Conservation (phyloP, 2,888 invertebrate species). For the Pseudoips prasinana region DNA sequence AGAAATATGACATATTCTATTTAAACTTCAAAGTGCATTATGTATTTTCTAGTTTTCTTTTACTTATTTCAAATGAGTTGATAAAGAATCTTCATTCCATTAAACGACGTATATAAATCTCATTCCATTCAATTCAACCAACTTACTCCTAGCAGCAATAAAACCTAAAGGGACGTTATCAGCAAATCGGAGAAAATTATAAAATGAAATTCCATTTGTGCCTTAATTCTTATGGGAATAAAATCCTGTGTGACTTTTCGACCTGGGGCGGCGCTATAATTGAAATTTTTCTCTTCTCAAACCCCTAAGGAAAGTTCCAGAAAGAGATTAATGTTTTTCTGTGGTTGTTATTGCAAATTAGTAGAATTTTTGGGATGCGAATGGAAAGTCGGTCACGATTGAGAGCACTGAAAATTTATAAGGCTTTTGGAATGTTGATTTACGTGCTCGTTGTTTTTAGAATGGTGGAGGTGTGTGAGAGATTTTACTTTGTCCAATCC, state of each 20-base stretch:
- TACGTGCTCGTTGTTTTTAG: too few species aligned
- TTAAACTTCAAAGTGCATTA: too few species aligned
- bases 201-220: conserved; percentile 60
- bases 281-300: conserved; percentile 61
- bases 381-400: conserved; percentile 19
- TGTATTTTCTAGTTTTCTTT: not conserved
- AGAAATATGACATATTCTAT: too few species aligned
- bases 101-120: conserved; percentile 9
- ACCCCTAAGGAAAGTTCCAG: conserved; percentile 36
- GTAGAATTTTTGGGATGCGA: conserved; percentile 23
- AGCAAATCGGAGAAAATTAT: conserved; percentile 54
- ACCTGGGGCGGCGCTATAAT: conserved; percentile 49
- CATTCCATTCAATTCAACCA: conserved; percentile 17
- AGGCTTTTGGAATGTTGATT: not conserved
- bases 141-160: conserved; percentile 26
- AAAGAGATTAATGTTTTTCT: conserved; percentile 40
- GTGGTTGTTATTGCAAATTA: conserved; percentile 38
- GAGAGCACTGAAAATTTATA: conserved; percentile 22
- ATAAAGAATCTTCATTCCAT: not conserved
- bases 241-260: conserved; percentile 47
- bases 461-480: too few species aligned
- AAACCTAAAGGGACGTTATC: conserved; percentile 29
- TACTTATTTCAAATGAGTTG: not conserved
- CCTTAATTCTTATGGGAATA: conserved; percentile 56
- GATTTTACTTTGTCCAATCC: too few species aligned